phyloP scores from a whole-genome alignment of 1,140 invertebrate genomes.

The Spodoptera frugiperda region DNA sequence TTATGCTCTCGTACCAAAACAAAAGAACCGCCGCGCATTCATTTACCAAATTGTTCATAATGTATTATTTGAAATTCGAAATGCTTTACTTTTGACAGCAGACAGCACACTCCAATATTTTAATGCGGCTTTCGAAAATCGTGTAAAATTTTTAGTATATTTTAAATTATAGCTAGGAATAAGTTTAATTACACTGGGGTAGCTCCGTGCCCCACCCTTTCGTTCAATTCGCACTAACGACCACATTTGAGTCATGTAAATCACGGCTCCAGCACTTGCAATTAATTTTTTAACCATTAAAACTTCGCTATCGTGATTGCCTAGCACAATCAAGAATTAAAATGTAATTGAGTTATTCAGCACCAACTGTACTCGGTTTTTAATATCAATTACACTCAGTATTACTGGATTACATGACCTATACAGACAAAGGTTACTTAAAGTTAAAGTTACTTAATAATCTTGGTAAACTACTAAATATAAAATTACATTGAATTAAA shows the following conservation, averaged over 20 bases:
- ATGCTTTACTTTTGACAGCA: conserved; percentile 32
- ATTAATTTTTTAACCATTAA: conserved; percentile 72
- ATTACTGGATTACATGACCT: not conserved
- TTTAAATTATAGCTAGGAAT: conserved; percentile 45
- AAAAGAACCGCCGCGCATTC: conserved; percentile 72
- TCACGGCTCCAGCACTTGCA: conserved; percentile 76
- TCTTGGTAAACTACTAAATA: not conserved
- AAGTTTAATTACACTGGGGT: conserved; percentile 77
- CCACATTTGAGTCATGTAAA: conserved; percentile 79
- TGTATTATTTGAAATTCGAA: conserved; percentile 23
- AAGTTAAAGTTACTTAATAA: not conserved
- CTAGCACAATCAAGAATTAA: conserved; percentile 5
- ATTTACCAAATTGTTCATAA: conserved; percentile 72
- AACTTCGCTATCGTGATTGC: conserved; percentile 41
- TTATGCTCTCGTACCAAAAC: conserved; percentile 69
- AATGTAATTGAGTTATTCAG: conserved; percentile 26
- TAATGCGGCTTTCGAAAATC: conserved; percentile 13
- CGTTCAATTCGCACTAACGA: conserved; percentile 79
- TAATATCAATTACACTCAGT: not conserved
- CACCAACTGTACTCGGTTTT: not conserved
- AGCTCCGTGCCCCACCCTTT: conserved; percentile 63
- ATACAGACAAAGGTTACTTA: not conserved
- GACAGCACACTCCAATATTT: not conserved
- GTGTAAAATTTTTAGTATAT: conserved; percentile 11
- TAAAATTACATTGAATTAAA: too few relatives aligned